Base-by-base conservation (phyloP, 2,113 vertebrate species). In the Otus sunia region DNA sequence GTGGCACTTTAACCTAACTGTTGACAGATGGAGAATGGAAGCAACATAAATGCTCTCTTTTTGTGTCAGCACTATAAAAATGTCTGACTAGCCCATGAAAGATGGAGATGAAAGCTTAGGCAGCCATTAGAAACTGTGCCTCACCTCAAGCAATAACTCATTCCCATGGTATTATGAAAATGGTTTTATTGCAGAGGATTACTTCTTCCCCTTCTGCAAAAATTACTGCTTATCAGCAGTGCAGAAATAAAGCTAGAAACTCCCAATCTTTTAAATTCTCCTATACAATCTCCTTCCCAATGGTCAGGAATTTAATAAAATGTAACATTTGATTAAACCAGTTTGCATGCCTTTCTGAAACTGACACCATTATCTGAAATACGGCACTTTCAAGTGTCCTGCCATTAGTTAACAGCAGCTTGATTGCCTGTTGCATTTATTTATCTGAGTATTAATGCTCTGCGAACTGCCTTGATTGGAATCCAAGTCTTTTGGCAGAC, bases 41-140 rank as follows among this genome's bases (percentile, higher is more conserved):
- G 95, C 92, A 97, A 96, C 90, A 43, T 96, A 97, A 98, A 97
- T 94, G 96, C 95, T 97, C 96, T 97, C 95, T 98, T 97, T 98
- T 98, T 96, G 93, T 98, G 97, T 98, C 97, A 98, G 98, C 97
- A 96, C 98, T 90, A 97, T 98, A 98, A 98, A 98, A 98, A 98
- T 26, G 96, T 97, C 93, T 74, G 90, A 96, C 96, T 98, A 97
- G 96, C 89, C 97, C 96, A 96, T 98, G 98, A 98, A 98, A 98
- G 98, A 98, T 97, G 96, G 95, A 97, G 96, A 96, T 95, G 96
- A 98, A 97, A 97, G 97, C 94, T 94, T 66, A 52, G 92, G 97
- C 97, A 97, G 96, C 97, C 97, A 96, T 97, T 97, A 98, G 97
- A 97, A 98, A 94, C 91, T 94, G 63, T 62, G 97, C 94, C 92